Evolutionary conservation across 1,140 invertebrate species (phyloP).

Genomic region (Tetramorium parvispinum): DNA sequence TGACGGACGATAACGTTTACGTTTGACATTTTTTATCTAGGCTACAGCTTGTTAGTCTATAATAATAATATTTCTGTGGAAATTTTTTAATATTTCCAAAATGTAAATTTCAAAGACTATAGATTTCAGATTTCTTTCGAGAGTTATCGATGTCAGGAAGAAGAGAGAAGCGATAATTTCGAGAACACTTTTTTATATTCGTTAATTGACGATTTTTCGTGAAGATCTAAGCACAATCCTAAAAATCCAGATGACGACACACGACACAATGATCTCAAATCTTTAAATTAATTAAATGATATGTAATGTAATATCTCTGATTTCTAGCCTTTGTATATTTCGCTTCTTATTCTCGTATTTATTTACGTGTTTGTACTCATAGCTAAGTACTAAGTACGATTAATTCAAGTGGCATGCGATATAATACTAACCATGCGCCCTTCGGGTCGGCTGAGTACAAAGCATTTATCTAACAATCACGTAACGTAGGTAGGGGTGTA

Average conservation of each 20-base stretch:
- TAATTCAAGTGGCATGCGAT: constrained; percentile 52
- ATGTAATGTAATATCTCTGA: constrained; percentile 68
- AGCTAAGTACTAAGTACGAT: constrained; percentile 69
- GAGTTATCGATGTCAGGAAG: neutral
- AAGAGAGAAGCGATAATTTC: constrained; percentile 16
- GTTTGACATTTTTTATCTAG: neutral
- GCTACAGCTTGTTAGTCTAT: too few relatives aligned
- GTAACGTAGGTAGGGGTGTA: constrained; percentile 47
- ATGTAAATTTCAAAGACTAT: neutral
- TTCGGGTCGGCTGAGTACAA: constrained; percentile 82
- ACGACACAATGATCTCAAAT: constrained; percentile 84
- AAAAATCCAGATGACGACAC: constrained; percentile 60
- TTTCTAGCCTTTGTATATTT: constrained; percentile 82
- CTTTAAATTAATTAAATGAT: constrained; percentile 81
- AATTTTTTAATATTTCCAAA: too few relatives aligned
- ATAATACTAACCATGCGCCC: constrained; percentile 79
- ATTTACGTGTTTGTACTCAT: constrained; percentile 80
- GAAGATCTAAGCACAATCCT: constrained; percentile 60
- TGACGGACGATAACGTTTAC: constrained; percentile 8
- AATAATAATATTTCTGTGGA: too few relatives aligned
- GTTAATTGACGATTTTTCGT: constrained; percentile 32
- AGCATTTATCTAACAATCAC: constrained; percentile 80
- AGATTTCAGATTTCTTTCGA: neutral
- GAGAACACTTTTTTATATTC: constrained; percentile 29
- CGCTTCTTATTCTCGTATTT: constrained; percentile 83